Evolutionary conservation across 2,888 invertebrate genomes (phyloP), one percentile per base, ranked within the genome.

Genomic region (Bombylius major): DNA sequence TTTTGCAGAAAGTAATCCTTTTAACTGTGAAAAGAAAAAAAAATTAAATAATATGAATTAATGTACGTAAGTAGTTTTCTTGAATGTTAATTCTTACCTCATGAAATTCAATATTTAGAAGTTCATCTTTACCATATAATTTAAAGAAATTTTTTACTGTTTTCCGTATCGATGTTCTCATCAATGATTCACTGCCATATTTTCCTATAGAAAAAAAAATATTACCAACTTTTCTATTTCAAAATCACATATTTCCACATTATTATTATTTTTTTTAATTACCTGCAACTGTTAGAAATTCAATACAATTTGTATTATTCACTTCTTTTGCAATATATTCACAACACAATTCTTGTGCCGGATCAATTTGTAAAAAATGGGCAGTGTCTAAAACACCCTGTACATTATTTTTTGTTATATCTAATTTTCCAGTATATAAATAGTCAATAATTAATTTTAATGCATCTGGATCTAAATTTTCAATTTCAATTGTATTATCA

Each of bases 401-500:
- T 11, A 58, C 60, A 52, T 60, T 60, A 12, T 55, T 57, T 9
- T 14, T 42, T 13, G 55, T 47, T 14, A 60, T 55, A 42, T 45
- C 23, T n/a, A 60, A 39, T 50, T 55, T 42, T 34, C 60, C 60
- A 5, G 58, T 58, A 44, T 60, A 60, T 14, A 60, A 54, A 47
- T 57, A 60, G 51, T 57, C 47, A 36, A 60, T 53, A 9, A 60
- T 36, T 12, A 32, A 34, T 50, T 51, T 52, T 39, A 58, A 50
- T 8, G 51, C 49, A 5, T 50, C 48, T 5, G 46, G 50, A 54
- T 60, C 58, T 9, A 60, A 47, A 36, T 58, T 56, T n/a, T 60
- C 51, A 23, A 60, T 55, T 4, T 59, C 49, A 9, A 67, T 62
- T 61, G 65, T 64, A 3, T 59, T 55, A 53, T 65, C 62, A 42